These are phyloP conservation scores for Echeneis naucrates DNA, from an alignment of 2,797 vertebrate species.

Conservation along the genomic window DNA sequence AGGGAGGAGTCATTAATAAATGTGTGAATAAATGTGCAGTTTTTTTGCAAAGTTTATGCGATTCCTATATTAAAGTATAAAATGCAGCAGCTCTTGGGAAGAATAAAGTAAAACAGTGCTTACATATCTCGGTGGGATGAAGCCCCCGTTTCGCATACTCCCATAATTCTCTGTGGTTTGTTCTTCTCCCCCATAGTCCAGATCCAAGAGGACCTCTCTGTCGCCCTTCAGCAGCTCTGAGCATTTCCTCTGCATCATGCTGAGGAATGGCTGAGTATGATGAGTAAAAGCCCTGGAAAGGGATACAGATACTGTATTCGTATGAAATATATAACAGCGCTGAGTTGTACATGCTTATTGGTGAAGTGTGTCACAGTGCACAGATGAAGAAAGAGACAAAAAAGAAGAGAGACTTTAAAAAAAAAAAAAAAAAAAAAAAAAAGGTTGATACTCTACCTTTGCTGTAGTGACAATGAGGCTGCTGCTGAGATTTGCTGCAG, in stretches of 20 bases:
- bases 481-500: conserved; percentile 63
- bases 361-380: conserved; percentile 29
- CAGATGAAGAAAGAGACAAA: conserved; percentile 13
- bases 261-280: too few species aligned
- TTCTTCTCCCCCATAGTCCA: conserved; percentile 70
- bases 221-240: conserved; percentile 76
- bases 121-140: conserved; percentile 81
- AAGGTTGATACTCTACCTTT: conserved; percentile 50
- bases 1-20: conserved; percentile 9
- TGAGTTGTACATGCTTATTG: neutral
- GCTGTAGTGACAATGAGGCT: conserved; percentile 34
- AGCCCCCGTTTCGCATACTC: conserved; percentile 80
- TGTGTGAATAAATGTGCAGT: conserved; percentile 16
- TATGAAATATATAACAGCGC: conserved; percentile 12
- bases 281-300: conserved; percentile 13
- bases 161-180: conserved; percentile 79
- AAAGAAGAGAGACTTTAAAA: neutral
- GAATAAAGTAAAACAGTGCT: conserved; percentile 52
- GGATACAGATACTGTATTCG: conserved; percentile 15
- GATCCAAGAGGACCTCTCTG: conserved; percentile 82
- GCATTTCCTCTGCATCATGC: conserved; percentile 80
- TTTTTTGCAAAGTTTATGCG: neutral
- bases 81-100: conserved; percentile 9
- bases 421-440: neutral
- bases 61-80: neutral